Evolutionary conservation across 2,797 vertebrate species (phyloP), one percentile per base, ranked within the genome.

Genomic region (Pseudotriccus pelzelni): DNA sequence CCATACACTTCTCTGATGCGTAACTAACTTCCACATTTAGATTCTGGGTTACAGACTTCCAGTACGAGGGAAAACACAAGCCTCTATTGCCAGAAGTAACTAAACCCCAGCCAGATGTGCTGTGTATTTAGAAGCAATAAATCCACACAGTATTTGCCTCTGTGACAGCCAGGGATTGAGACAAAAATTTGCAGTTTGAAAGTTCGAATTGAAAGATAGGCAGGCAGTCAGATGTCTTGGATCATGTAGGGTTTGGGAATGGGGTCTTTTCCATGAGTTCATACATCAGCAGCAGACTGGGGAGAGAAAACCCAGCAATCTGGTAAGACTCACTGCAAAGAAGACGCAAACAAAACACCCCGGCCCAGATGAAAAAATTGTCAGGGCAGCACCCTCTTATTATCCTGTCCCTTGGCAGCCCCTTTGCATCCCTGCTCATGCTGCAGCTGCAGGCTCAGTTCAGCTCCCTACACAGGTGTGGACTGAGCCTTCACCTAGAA

Each of bases 131-230:
- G 27, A 63, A 24, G 39, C 47, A 81, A 50, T 50, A 63, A 75
- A 89, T 63, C 25, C 34, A 60, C 43, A 47, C 9, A 50, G 14
- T 30, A 50, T 81, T 94, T 81, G 14, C 50, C 59, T 80, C 47
- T 7, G 1, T 66, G 37, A 55, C 43, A 74, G 41, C 3, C 23
- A 32, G 36, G 77, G 62, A 55, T 10, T 0, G 0, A 66, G 36
- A 58, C 6, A 37, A 69, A 64, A 80, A 34, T 6, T 14, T 36
- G 19, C 17, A 52, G 32, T 78, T 70, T 67, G 52, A 70, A 94
- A 81, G 27, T 67, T 78, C 36, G 52, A 14, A 50, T 16, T 66
- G 34, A 74, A 50, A 87, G 60, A 53, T 0, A 43, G 47, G n/a
- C 1, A 14, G 56, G 14, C 17, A 86, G 34, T 13, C 52, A 86